phyloP scores from a whole-genome alignment of 2,888 invertebrate genomes.

The Drosophila melanocephala region DNA sequence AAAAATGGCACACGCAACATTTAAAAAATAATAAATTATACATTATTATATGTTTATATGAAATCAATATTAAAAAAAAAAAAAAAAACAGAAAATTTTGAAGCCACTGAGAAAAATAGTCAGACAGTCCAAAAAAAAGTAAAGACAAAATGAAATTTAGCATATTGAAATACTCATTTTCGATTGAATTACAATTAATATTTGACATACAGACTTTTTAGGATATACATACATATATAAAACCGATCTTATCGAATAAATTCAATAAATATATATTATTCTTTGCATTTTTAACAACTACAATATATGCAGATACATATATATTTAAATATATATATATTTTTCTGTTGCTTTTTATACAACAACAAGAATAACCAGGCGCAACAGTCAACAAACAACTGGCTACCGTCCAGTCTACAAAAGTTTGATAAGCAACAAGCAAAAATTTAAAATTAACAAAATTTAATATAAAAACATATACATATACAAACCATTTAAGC shows the following conservation, averaged over 20 bases:
- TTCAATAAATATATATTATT: constrained; percentile 52
- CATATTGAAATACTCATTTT: constrained; percentile 42
- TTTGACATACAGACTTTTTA: constrained; percentile 65
- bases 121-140: constrained; percentile 61
- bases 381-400: constrained; percentile 71
- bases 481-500: constrained; percentile 37
- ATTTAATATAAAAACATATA: constrained; percentile 27
- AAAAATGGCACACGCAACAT: constrained; percentile 38
- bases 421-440: constrained; percentile 62
- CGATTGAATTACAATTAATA: constrained; percentile 60
- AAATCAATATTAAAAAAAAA: constrained; percentile 20
- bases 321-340: constrained; percentile 47
- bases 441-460: constrained; percentile 39
- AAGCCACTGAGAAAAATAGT: constrained; percentile 53
- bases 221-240: constrained; percentile 65
- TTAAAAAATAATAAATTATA: constrained; percentile 13
- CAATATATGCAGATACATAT: constrained; percentile 29
- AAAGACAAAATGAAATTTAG: constrained; percentile 23
- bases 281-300: constrained; percentile 71
- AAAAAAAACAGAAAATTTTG: constrained; percentile 34
- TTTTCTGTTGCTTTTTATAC: constrained; percentile 79
- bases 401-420: constrained; percentile 83
- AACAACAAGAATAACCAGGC: constrained; percentile 57
- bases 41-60: constrained; percentile 17
- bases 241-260: constrained; percentile 56